Base-by-base conservation (phyloP, 1,140 invertebrate genomes). In the Araneus ventricosus region DNA sequence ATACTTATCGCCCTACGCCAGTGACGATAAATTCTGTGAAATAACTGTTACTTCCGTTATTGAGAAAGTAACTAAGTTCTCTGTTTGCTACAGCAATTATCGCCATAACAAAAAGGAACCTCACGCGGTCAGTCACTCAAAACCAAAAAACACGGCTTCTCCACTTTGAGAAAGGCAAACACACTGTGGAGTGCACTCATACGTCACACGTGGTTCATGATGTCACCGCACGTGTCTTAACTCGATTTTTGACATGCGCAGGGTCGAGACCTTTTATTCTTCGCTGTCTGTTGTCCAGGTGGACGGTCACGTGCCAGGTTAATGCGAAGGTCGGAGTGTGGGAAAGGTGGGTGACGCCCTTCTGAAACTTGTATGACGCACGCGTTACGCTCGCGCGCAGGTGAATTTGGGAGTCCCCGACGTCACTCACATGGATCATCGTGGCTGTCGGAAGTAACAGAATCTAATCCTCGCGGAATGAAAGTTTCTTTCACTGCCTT, bases 281-380 rank as follows among this genome's bases (percentile, higher is more conserved):
- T 59, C 86, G 22, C 61, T 88, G 61, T 88, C 59, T 88, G 67
- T 39, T 75, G 57, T 79, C 88, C 88, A 90, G 89, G 89, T 90
- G 89, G 82, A 27, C 22, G 70, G 89, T 59, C 89, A 82, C 89
- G 89, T 82, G 89, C 30, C 89, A 27, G 52, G 70, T 90, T 82
- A 80, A 82, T 39, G 67, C 10, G 70, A 20, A 75, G 67, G 67
- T 75, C 67, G n/a, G 27, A 20, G 67, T 75, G 67, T 52, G 84
- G 80, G 80, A 84, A 84, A 84, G 45, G 20, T 84, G 80, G 80
- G 45, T 14, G 45, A 75, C 67, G 67, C 67, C 67, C 67, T 70
- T 30, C 27, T 70, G n/a, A 14, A 70, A 75, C 30, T 75, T 30
- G 67, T 30, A 34, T 75, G 67, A 75, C 80, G 41, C 80, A 41